Percentiles rank a stretch among this genome's conserved stretches.
Evolutionary conservation across 2,888 invertebrate species (phyloP).

Genomic region (Diaprepes abbreviatus): DNA sequence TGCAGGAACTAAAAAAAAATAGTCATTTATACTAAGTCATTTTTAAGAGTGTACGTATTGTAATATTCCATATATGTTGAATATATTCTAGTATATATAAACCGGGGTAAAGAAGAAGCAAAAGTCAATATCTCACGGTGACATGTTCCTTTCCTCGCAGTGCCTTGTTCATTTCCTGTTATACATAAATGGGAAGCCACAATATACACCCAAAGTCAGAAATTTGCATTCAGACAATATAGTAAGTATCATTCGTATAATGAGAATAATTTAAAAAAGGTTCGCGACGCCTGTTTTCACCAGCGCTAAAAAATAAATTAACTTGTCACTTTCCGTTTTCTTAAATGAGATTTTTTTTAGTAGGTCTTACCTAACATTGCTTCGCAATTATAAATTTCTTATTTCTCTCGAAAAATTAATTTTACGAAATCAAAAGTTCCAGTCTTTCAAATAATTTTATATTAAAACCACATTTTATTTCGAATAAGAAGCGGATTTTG

Average conservation of each 20-base stretch:
- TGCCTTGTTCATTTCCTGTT: conserved; percentile 56
- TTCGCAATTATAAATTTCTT: conserved; percentile 32
- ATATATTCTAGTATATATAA: conserved; percentile 29
- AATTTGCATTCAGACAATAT: conserved; percentile 47
- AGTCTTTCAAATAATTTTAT: background rate
- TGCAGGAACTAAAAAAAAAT: too few species aligned
- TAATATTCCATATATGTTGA: conserved; percentile 12
- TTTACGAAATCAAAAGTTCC: conserved; percentile 7
- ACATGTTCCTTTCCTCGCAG: conserved; percentile 56
- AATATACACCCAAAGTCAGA: conserved; percentile 31
- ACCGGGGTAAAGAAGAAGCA: conserved; percentile 53
- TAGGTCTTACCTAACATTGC: conserved; percentile 23
- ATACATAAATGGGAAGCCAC: conserved; percentile 40
- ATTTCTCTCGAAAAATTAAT: conserved; percentile 11
- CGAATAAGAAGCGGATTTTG: too few species aligned
- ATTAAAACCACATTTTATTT: too few species aligned
- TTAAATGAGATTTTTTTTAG: conserved; percentile 43
- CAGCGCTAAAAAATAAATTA: conserved; percentile 42
- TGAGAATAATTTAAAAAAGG: conserved; percentile 45
- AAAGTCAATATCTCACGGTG: conserved; percentile 57
- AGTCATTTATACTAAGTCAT: too few species aligned
- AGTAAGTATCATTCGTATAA: conserved; percentile 42
- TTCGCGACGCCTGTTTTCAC: conserved; percentile 23
- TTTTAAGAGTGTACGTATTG: too few species aligned
- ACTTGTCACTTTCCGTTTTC: conserved; percentile 43